Base-by-base conservation (phyloP, 2,888 invertebrate species). In the Trichopria drosophilae region DNA sequence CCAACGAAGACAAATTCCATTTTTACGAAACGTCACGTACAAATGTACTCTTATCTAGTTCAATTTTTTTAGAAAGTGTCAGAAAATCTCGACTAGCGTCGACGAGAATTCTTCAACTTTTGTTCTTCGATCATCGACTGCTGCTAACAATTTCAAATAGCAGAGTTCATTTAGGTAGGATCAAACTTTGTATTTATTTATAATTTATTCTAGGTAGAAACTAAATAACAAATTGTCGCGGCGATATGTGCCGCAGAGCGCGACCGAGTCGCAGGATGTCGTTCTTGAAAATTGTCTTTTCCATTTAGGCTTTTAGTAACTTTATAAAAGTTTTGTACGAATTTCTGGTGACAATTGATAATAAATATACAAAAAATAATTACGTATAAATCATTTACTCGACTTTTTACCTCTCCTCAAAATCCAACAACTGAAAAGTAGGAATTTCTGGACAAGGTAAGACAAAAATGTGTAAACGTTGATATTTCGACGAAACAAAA, bases 161-260 rank as follows among this genome's bases (percentile, higher is more conserved):
- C 68, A 65, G 65, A 64, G 63, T 72, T 72, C 47, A 24, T 71
- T 73, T 75, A 75, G 74, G 69, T 75, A 74, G 73, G 68, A 63
- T 59, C 67, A 67, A 73, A 68, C 67, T 61, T 68, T 71, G 63
- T 73, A 74, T 75, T 75, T 74, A 75, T 73, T 74, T 68, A 64
- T 75, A 73, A 74, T 73, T 75, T 75, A 75, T 75, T 74, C 59
- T 75, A 68, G 69, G 65, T 69, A 70, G 69, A 67, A 60, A 69
- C 66, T 66, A 66, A 69, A 65, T 69, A 65, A 69, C 55, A 65
- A 69, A 71, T 70, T 68, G 39, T 43, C 53, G 37, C 23, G 51
- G 43, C 45, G 32, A 40, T 31, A 26, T 45, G 29, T 32, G 22
- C 10, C 13, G 23, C 35, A 4, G 5, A 16, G 6, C 35, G 32